Base-by-base conservation (phyloP, 2,888 invertebrate genomes). In the Boloria euphrosyne region DNA sequence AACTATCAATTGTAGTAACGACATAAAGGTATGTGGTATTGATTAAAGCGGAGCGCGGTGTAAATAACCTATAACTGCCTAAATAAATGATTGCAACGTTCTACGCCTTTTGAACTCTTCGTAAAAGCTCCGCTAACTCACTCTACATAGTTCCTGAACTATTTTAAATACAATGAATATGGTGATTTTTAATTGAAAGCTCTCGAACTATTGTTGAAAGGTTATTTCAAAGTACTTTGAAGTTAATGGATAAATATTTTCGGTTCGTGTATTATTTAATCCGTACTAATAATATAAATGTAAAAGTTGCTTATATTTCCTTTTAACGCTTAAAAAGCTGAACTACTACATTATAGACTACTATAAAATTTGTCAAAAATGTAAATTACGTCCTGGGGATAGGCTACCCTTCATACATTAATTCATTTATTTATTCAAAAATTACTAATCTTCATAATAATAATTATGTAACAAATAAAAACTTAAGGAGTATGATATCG, bases 171-270 rank as follows among this genome's bases (percentile, higher is more conserved):
- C 46, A 27, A 57, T 46, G 57, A 57, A 57, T 57, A 57, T 57
- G 57, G 22, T 57, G 57, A 57, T 57, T 57, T 38, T 57, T 57
- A 57, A 57, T 57, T 57, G 57, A 57, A 60, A 50, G 31, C 49
- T 60, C n/a, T 13, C 27, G 7, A 47, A 50, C 49, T 49, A 16
- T 17, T 31, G 4, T 49, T n/a, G n/a, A 6, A 7, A 57, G 16
- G 4, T 22, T n/a, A 46, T n/a, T 57, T 57, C 44, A 57, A 46
- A 3, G 22, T 22, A n/a, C n/a, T n/a, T 10, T 57, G 18, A 4
- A 44, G n/a, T 18, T 44, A 6, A 22, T 6, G 44, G 10, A 44
- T 44, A 55, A 22, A 22, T 44, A 18, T 10, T 3, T 54, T 54
- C 43, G 1, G 7, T 44, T 14, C 13, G n/a, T 27, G 10, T 4